Evolutionary conservation across 53 echinoderm and acorn worm genomes (phyloP), one percentile per base, ranked within the genome.

Genomic region (Actinopyga echinites): DNA sequence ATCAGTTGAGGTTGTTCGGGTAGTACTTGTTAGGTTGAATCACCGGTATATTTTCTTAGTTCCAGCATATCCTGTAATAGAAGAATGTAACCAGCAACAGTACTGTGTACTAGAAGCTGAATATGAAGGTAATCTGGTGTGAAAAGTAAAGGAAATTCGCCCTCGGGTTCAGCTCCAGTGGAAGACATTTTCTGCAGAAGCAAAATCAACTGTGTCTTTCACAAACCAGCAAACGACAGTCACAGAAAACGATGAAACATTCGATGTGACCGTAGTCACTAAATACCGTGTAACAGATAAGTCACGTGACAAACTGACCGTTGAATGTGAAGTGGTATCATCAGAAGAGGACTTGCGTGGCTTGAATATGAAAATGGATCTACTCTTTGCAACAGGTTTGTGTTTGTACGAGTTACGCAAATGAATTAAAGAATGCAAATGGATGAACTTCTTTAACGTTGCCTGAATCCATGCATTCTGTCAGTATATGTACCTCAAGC

Each of bases 81-180:
- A 69, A 1, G 69, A 38, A 21, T 38, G 69, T 68, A 35, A 68
- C 8, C 68, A 68, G 20, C 68, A 68, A 68, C 68, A 68, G 30
- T 36, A 68, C 68, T 68, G 68, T 68, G 68, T 35, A 13, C 13
- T 68, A 1, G 22, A 33, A 20, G 68, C 40, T 5, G 1, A 20
- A n/a, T 8, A 68, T 34, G 37, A 23, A n/a, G 68, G 40, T 12
- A 4, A 31, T 17, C 20, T 68, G 68, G 32, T 7, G 22, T 68
- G 68, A 3, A 34, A 22, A 21, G 37, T 68, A 6, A n/a, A 12
- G 0, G 68, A 33, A 29, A 36, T 68, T 10, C 68, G 68, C 32
- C 68, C 68, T 20, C 20, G 32, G 40, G 37, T 69, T 38, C 38
- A 69, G 23, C 69, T 69, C 37, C 40, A 19, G 21, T 69, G 69